Percentiles rank a stretch among this genome's conserved stretches.
Conservation (phyloP, 2,797 vertebrate species). For the Siniperca undulata region DNA sequence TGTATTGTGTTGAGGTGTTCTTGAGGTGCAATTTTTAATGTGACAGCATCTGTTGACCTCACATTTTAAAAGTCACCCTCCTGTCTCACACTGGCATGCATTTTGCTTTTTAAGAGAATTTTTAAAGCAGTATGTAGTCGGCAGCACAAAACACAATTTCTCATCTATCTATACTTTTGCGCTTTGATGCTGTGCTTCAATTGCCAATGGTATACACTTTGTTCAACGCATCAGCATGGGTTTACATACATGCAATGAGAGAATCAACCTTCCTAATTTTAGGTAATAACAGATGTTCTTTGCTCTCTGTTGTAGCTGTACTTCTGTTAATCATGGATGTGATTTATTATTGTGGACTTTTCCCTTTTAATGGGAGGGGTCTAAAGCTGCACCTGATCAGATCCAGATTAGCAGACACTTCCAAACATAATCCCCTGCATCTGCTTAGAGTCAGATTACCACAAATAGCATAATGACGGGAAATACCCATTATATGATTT, state of each 20-base stretch:
- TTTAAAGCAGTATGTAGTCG: conserved; percentile 46
- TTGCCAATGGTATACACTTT: background rate
- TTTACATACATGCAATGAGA: background rate
- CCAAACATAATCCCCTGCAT: conserved; percentile 76
- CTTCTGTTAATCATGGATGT: conserved; percentile 26
- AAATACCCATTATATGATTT: conserved; percentile 60
- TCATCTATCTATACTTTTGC: conserved; percentile 3
- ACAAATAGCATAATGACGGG: conserved; percentile 68
- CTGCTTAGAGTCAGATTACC: conserved; percentile 80
- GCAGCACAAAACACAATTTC: conserved; percentile 17
- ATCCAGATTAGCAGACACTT: conserved; percentile 80
- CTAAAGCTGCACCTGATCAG: conserved; percentile 75
- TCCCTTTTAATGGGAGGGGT: conserved; percentile 52
- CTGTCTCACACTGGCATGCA: conserved; percentile 49
- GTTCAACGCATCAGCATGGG: background rate
- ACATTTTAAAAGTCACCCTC: conserved; percentile 67
- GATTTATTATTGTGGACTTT: conserved; percentile 48
- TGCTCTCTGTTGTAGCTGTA: conserved; percentile 13
- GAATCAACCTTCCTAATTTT: background rate
- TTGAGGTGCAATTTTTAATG: conserved; percentile 78
- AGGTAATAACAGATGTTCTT: conserved; percentile 15
- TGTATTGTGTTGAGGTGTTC: conserved; percentile 78
- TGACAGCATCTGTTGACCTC: conserved; percentile 76
- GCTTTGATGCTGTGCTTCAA: background rate
- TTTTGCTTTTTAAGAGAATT: conserved; percentile 70